Conservation (phyloP, 2,113 vertebrate genomes). For the Patagioenas fasciata region DNA sequence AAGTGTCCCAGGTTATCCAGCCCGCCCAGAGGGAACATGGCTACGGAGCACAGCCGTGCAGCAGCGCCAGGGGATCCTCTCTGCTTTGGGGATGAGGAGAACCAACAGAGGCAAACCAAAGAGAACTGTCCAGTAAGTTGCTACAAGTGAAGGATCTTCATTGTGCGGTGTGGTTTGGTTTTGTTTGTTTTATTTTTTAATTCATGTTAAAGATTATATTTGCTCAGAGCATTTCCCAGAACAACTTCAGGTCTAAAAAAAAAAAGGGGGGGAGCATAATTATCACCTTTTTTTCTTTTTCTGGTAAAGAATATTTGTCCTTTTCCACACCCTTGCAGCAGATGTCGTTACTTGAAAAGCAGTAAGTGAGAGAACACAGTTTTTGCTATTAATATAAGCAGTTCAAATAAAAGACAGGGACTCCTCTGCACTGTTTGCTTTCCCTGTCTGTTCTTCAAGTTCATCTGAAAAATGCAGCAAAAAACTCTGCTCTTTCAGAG, state of each 20-base stretch:
- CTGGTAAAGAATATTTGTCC: neutral
- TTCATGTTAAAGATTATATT: neutral
- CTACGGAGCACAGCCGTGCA: accelerated
- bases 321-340: neutral
- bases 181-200: neutral
- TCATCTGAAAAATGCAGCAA: neutral
- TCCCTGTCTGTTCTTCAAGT: neutral
- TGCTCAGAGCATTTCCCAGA: neutral
- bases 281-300: neutral
- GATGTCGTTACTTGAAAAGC: neutral
- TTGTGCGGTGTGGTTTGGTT: no score
- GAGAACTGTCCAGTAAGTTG: neutral
- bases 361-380: neutral
- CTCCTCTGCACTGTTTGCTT: neutral
- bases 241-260: neutral
- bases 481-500: conserved; percentile 26
- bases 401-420: neutral
- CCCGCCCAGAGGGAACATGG: neutral
- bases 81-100: neutral
- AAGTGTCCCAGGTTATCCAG: accelerated
- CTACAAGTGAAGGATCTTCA: neutral
- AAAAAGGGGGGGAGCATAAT: neutral
- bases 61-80: neutral
- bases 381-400: neutral
- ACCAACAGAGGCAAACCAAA: neutral